Conservation (phyloP, 2,113 vertebrate species). For the Sardina pilchardus region DNA sequence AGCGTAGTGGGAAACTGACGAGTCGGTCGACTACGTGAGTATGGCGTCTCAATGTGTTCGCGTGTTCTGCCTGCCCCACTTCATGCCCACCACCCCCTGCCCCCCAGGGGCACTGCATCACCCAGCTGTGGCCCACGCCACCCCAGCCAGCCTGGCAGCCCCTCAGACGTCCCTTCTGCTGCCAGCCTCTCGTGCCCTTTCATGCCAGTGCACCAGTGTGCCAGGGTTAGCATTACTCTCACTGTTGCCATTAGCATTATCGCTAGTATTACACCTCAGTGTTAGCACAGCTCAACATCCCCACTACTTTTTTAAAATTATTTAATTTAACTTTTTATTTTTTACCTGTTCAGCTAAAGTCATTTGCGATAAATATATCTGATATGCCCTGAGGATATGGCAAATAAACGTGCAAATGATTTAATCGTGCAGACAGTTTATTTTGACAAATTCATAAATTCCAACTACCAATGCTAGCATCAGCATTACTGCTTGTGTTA, state of each 20-base stretch:
- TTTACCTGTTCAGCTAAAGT: slow-evolving; percentile 21
- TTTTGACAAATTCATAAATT: background rate
- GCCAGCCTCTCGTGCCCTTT: background rate
- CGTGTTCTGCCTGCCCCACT: slow-evolving; percentile 36
- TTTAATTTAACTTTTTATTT: no score
- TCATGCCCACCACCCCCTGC: background rate
- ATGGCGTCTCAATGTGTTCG: slow-evolving; percentile 47
- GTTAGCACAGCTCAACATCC: no score
- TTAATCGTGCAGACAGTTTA: no score
- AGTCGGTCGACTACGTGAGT: slow-evolving; percentile 98
- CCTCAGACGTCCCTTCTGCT: background rate
- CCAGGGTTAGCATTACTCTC: no score
- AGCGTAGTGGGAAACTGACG: slow-evolving; percentile 97
- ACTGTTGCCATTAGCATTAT: background rate
- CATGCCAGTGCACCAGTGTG: background rate
- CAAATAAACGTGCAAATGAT: no score
- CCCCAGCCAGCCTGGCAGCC: background rate
- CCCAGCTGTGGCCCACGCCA: background rate
- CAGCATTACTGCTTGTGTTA: no score
- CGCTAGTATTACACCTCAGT: background rate
- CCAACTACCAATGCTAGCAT: no score
- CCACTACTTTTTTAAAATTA: no score
- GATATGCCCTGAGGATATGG: no score
- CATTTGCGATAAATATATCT: slow-evolving; percentile 66
- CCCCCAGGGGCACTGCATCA: slow-evolving; percentile 14